Base-by-base conservation (phyloP, 1,140 invertebrate genomes). In the Fopius arisanus region DNA sequence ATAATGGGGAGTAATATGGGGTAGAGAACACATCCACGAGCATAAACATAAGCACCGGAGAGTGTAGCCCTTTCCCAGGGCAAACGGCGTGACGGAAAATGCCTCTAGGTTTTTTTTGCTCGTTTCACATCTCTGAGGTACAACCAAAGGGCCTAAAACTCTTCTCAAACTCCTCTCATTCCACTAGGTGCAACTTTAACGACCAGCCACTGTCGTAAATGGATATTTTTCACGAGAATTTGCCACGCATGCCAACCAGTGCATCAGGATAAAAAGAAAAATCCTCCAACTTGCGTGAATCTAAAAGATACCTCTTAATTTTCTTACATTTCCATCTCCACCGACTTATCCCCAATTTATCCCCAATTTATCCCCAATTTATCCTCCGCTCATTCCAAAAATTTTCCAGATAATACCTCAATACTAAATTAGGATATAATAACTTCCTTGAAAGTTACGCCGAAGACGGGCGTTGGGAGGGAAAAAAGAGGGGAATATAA, bases 391-490 rank as follows among this genome's bases (percentile, higher is more conserved):
- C n/a, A 12, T 37, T 10, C 33, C 33, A 37, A 37, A 37, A 37
- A 10, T 37, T 33, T 80, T 81, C 77, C 70, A 79, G 77, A 83
- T 83, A 80, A 81, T 80, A 77, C 75, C 79, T 26, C 81, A 83
- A 83, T 82, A 81, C 78, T 83, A 83, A 84, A 84, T 83, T 83
- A 82, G 82, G 82, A 82, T 82, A 80, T 82, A 82, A 85, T 83
- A 85, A 85, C 81, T 84, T 84, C 83, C 77, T 12, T 81, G 75
- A 84, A 85, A 84, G 81, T 79, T 81, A 79, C 76, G 75, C 75
- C 77, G 74, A 75, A 78, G 73, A 75, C 65, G 79, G 75, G 75
- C 73, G 74, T 54, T 74, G 40, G 67, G 75, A 75, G 73, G 63
- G 75, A 70, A 75, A 70, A 54, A 65, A 67, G n/a, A 40, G 33